phyloP scores from a whole-genome alignment of 2,888 invertebrate species.

The Sarcophaga variegata region DNA sequence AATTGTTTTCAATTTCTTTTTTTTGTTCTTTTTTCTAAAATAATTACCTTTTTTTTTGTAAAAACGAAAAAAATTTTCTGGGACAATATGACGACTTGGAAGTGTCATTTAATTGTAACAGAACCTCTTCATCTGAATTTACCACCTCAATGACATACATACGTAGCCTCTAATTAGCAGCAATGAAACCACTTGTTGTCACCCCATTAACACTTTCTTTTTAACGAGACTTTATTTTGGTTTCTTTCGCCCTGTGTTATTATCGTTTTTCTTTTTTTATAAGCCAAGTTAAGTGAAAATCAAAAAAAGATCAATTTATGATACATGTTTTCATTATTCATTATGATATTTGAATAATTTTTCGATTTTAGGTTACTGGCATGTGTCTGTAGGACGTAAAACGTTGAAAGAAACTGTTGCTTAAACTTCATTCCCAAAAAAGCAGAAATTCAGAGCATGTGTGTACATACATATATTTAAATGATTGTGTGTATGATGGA shows the following conservation, averaged over 20 bases:
- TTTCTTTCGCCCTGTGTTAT: neutral
- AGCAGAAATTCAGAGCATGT: neutral
- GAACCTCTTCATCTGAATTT: neutral
- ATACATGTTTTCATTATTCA: neutral
- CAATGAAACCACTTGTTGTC: slow-evolving; percentile 56
- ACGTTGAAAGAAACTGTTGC: no score
- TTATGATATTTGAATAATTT: neutral
- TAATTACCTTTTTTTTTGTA: neutral
- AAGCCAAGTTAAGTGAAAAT: neutral
- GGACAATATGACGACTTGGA: slow-evolving; percentile 12
- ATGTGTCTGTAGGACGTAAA: no score
- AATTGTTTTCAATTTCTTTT: slow-evolving; percentile 56
- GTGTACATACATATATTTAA: no score
- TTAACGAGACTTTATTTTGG: neutral
- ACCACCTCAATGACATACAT: slow-evolving; percentile 24
- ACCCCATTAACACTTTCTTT: slow-evolving; percentile 55
- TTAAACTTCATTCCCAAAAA: neutral
- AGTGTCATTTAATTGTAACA: slow-evolving; percentile 41
- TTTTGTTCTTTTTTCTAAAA: neutral
- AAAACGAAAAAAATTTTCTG: slow-evolving; percentile 8
- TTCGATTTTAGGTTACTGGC: no score
- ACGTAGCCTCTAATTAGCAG: slow-evolving; percentile 33
- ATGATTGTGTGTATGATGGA: neutral
- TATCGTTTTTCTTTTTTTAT: slow-evolving; percentile 5
- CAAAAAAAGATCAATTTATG: neutral